These are phyloP conservation scores for Saxidomus purpurata DNA, from an alignment of 1,140 invertebrate genomes.

Conservation along the genomic window DNA sequence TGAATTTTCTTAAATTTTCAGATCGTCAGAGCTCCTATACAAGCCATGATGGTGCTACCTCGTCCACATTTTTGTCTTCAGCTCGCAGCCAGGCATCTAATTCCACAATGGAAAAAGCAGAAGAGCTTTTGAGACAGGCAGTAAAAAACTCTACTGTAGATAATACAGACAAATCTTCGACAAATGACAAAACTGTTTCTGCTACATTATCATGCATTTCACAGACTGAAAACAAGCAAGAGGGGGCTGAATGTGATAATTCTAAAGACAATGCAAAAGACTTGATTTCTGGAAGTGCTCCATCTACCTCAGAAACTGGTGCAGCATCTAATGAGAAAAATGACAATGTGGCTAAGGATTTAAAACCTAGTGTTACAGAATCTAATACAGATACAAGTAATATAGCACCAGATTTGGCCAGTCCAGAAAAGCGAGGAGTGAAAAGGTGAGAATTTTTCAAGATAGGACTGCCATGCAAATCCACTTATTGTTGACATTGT, in stretches of 20 bases:
- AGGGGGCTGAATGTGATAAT: constrained; percentile 8
- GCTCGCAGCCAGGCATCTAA: neutral
- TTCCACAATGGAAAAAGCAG: constrained; percentile 58
- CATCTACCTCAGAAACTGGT: constrained; percentile 50
- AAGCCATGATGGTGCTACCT: constrained; percentile 58
- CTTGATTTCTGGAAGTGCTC: neutral
- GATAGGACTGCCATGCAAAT: too few relatives aligned
- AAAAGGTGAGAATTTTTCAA: too few relatives aligned
- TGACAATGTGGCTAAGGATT: neutral
- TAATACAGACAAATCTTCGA: neutral
- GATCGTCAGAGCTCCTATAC: constrained; percentile 53
- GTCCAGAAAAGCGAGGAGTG: constrained; percentile 65
- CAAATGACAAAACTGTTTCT: neutral
- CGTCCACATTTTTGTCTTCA: constrained; percentile 51
- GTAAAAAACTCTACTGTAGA: constrained; percentile 59
- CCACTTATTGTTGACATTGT: too few relatives aligned
- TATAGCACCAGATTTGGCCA: neutral
- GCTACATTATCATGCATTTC: neutral
- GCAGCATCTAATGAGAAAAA: constrained; percentile 22
- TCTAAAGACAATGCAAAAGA: constrained; percentile 23
- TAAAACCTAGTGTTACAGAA: neutral
- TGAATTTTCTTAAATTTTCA: neutral
- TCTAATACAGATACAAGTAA: neutral
- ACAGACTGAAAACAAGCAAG: neutral
- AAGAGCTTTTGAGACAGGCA: constrained; percentile 54